Base-by-base conservation (phyloP, 2,797 vertebrate genomes). In the Cetoscarus ocellatus region DNA sequence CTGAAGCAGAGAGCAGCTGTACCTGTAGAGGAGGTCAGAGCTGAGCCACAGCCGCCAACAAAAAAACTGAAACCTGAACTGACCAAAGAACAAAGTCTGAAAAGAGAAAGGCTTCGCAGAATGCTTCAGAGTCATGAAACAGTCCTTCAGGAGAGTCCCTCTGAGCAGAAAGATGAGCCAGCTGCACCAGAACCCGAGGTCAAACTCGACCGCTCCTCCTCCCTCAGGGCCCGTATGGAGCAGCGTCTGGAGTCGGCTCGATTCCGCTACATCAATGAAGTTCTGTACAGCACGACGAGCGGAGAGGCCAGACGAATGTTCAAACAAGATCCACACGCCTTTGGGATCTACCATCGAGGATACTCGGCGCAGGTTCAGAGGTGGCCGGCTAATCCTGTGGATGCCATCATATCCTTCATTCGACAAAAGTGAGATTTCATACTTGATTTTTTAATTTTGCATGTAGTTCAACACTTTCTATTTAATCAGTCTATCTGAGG, bases 191-290 rank as follows among this genome's bases (percentile, higher is more conserved):
- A 67, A 14, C 60, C 82, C 2, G 75, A 86, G 55, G 73, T 40
- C 12, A 19, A 55, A 13, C 73, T 6, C 45, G 90, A 93, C 60
- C 89, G 89, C 68, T 93, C 95, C 0, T 83, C 77, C 12, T 85
- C 84, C 1, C 85, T 97, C 55, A 93, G 96, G n/a, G 83, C 84
- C 0, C 95, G 95, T 18, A 97, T 97, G 97, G 91, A 95, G 78
- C 94, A 94, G 56, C 94, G 95, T 0, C 83, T 99, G 70, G 94
- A 96, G n/a, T 86, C 94, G 0, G 97, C 96, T 1, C 95, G 95
- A 10, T 99, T 99, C 92, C 97, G 97, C 38, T 96, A 94, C 86
- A 95, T 99, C 47, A 99, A 98, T 1, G 93, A 99, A 73, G 90
- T 95, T 67, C 80, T 99, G 7, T 98, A 99, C 92, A 96, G 93